phyloP scores from a whole-genome alignment of 2,797 vertebrate genomes.

The Hydrophis major region DNA sequence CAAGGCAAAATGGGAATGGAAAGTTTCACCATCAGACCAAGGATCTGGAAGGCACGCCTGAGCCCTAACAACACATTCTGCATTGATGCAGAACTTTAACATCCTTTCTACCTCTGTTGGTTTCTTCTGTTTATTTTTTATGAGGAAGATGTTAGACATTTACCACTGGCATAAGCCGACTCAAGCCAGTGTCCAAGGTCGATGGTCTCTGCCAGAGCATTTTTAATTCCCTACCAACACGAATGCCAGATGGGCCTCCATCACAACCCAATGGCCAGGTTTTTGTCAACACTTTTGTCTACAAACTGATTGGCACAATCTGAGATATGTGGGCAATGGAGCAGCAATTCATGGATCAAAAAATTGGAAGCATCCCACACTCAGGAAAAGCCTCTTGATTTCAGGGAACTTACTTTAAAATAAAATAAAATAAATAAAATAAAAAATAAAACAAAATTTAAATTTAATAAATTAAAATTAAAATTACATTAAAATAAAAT shows the following conservation, averaged over 20 bases:
- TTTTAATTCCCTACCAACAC: not conserved
- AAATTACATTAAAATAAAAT: no score
- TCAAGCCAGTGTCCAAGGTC: fast-evolving
- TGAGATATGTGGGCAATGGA: not conserved
- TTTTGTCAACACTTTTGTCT: not conserved
- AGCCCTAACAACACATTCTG: not conserved
- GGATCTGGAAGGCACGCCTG: not conserved
- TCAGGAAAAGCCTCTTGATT: not conserved
- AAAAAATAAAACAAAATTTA: no score
- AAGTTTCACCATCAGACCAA: not conserved
- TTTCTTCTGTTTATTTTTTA: not conserved
- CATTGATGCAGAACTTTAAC: not conserved
- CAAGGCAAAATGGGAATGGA: not conserved
- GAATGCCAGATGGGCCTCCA: not conserved
- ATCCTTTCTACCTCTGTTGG: not conserved
- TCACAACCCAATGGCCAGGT: not conserved
- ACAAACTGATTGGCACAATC: not conserved
- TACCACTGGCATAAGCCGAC: not conserved
- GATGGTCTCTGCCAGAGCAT: not conserved
- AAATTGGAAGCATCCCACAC: not conserved
- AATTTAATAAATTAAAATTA: no score
- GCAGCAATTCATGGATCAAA: not conserved
- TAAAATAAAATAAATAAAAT: no score
- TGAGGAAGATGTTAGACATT: not conserved
- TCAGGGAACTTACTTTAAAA: not conserved